Evolutionary conservation across 2,113 vertebrate species (phyloP).

Genomic region (Toxotes chatareus): DNA sequence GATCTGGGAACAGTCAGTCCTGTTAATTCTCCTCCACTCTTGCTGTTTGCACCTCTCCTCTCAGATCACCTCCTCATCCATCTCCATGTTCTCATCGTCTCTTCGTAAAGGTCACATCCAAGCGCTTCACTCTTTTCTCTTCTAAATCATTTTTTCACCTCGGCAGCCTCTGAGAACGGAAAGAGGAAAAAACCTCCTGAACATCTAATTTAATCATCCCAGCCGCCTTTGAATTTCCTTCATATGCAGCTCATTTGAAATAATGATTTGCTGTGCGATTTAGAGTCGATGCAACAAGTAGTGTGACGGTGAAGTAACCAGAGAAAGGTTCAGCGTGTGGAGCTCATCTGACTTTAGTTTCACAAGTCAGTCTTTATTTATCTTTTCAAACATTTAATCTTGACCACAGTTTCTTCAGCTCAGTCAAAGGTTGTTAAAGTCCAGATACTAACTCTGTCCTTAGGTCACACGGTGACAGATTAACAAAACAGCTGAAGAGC

Average conservation of each 20-base stretch:
- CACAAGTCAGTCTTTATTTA: too few relatives aligned
- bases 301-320: neutral
- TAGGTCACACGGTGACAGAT: too few relatives aligned
- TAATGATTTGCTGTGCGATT: neutral
- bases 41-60: neutral
- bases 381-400: too few relatives aligned
- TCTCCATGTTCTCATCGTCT: slow-evolving; percentile 19
- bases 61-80: neutral
- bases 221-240: neutral
- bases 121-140: neutral
- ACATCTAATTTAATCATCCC: neutral
- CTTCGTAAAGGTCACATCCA: slow-evolving; percentile 36
- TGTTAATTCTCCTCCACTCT: neutral
- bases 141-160: neutral
- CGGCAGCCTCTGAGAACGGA: neutral
- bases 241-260: neutral
- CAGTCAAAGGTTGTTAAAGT: too few relatives aligned
- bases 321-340: too few relatives aligned
- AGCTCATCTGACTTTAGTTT: too few relatives aligned
- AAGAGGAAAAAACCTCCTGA: neutral
- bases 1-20: neutral
- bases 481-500: too few relatives aligned
- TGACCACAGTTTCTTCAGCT: too few relatives aligned
- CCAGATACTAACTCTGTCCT: too few relatives aligned
- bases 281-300: neutral